Evolutionary conservation across 2,888 invertebrate genomes (phyloP).

Genomic region (Griposia aprilina): DNA sequence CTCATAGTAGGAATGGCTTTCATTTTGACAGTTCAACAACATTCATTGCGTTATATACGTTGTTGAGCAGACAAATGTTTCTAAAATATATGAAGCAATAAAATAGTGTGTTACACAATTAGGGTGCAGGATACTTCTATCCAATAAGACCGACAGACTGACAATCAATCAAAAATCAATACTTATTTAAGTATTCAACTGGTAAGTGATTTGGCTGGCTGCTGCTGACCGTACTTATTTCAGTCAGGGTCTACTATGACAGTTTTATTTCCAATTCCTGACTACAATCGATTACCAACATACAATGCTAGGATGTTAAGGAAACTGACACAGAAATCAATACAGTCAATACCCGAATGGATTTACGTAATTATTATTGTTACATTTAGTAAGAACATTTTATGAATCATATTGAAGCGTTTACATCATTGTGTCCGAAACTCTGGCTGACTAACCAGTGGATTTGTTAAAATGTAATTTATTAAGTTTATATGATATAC

Average conservation of each 20-base stretch:
- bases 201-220: not conserved
- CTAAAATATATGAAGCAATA: no score
- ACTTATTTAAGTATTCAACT: not conserved
- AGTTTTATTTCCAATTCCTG: not conserved
- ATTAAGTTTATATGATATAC: not conserved
- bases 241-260: not conserved
- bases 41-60: no score
- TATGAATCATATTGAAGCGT: slow-evolving; percentile 10
- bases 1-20: no score
- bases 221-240: not conserved
- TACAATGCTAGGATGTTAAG: not conserved
- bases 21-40: no score
- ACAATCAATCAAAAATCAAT: no score
- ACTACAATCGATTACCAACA: not conserved
- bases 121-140: no score
- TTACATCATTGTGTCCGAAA: slow-evolving; percentile 29
- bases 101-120: no score
- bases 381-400: not conserved
- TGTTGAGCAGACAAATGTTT: no score
- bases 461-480: slow-evolving; percentile 15
- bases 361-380: slow-evolving; percentile 1
- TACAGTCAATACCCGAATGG: not conserved
- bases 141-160: not conserved
- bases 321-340: slow-evolving; percentile 33
- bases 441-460: slow-evolving; percentile 1